Evolutionary conservation across 2,113 vertebrate species (phyloP).

Genomic region (Centropus unirufus): DNA sequence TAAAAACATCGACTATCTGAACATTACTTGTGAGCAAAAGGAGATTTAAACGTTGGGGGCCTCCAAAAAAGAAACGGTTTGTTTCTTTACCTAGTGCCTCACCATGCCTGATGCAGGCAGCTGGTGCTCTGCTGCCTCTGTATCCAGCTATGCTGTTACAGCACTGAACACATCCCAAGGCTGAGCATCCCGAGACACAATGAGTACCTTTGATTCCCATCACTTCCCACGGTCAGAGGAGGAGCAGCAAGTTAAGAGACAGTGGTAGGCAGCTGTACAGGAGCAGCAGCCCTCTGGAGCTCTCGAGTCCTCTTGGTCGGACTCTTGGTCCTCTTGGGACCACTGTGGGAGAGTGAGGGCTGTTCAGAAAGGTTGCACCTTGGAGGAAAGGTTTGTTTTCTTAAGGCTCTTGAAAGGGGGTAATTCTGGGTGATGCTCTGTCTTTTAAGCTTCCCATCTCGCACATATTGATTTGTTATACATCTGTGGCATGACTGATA

Average conservation of each 20-base stretch:
- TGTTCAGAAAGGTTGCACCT: neutral
- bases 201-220: neutral
- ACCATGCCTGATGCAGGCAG: neutral
- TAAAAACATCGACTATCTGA: neutral
- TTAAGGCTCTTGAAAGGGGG: neutral
- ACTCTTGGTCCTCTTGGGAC: neutral
- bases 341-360: rapidly evolving
- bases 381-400: neutral
- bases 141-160: rapidly evolving
- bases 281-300: neutral
- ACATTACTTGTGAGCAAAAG: neutral
- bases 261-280: neutral
- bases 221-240: neutral
- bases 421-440: neutral
- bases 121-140: neutral
- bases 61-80: neutral
- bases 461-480: neutral
- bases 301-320: neutral
- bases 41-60: neutral
- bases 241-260: neutral
- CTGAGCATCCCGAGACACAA: neutral
- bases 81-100: neutral
- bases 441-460: neutral
- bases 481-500: rapidly evolving
- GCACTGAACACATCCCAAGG: neutral